Conservation (phyloP, 2,797 vertebrate genomes). For the Anabacerthia variegaticeps region DNA sequence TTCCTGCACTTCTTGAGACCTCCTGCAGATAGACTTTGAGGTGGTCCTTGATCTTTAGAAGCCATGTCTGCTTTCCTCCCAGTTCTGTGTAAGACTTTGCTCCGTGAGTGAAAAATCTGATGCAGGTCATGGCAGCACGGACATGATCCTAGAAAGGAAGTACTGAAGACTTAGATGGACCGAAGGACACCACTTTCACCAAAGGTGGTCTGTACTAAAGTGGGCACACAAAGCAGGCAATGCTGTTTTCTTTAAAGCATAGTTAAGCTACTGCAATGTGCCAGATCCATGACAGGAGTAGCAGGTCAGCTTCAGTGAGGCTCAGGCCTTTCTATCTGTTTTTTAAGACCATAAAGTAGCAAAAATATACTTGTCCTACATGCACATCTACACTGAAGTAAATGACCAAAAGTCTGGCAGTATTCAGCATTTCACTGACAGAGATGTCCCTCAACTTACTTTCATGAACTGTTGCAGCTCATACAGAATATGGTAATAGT, state of each 20-base stretch:
- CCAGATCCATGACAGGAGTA: neutral
- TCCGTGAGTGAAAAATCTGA: constrained; percentile 91
- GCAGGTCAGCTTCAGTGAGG: neutral
- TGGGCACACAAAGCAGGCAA: neutral
- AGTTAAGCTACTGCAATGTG: neutral
- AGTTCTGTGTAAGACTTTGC: constrained; percentile 89
- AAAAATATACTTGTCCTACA: neutral
- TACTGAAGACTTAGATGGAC: neutral
- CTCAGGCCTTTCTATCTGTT: neutral
- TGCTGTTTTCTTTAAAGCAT: neutral
- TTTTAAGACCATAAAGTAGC: neutral
- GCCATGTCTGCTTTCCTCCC: constrained; percentile 90
- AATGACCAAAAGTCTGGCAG: neutral
- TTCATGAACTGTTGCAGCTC: constrained; percentile 98
- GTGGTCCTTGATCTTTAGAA: constrained; percentile 94
- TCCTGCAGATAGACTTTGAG: constrained; percentile 94
- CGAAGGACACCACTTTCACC: neutral
- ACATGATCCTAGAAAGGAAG: constrained; percentile 87
- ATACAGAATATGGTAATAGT: constrained; percentile 90
- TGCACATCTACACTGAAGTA: neutral
- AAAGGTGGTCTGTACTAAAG: neutral
- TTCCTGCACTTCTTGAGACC: constrained; percentile 82
- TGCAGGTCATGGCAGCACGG: constrained; percentile 97
- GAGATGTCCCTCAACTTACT: constrained; percentile 70
- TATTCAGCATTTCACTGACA: neutral